A percentile compares a stretch with the other conserved stretches of the same genome.
Conservation (phyloP, 2,797 vertebrate species). For the Intellagama lesueurii region DNA sequence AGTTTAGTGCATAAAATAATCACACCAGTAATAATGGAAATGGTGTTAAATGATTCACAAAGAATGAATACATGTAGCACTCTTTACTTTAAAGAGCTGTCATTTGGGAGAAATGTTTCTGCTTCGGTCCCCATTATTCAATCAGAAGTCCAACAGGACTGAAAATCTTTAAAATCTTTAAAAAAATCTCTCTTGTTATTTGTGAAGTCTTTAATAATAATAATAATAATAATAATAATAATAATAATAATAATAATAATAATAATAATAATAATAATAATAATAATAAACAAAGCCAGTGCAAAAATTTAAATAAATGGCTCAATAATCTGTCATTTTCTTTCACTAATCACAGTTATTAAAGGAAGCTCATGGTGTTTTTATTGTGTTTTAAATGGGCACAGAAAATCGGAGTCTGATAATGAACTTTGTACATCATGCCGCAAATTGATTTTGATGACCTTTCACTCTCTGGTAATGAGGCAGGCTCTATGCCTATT, state of each 20-base stretch:
- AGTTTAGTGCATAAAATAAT: conserved; percentile 69
- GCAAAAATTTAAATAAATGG: conserved; percentile 73
- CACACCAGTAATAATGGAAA: conserved; percentile 72
- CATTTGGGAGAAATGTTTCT: conserved; percentile 67
- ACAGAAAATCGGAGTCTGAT: conserved; percentile 74
- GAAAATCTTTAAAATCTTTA: conserved; percentile 52
- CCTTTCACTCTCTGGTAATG: conserved; percentile 79
- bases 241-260: not conserved
- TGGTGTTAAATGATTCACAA: conserved; percentile 69
- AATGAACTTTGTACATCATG: conserved; percentile 78
- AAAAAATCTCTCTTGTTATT: too few relatives aligned
- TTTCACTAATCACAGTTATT: conserved; percentile 74
- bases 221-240: too few relatives aligned
- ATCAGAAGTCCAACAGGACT: conserved; percentile 61
- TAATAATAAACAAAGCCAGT: conserved; percentile 54
- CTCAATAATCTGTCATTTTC: conserved; percentile 63
- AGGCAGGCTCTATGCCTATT: conserved; percentile 67
- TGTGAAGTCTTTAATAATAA: conserved; percentile 22
- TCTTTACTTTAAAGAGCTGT: conserved; percentile 72
- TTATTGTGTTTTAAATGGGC: conserved; percentile 76
- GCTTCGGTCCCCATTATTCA: conserved; percentile 47
- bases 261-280: too few relatives aligned
- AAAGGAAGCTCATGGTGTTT: conserved; percentile 70
- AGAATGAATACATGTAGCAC: conserved; percentile 65
- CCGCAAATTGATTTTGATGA: conserved; percentile 84